Base-by-base conservation (phyloP, 2,797 vertebrate genomes). In the Anguilla anguilla region DNA sequence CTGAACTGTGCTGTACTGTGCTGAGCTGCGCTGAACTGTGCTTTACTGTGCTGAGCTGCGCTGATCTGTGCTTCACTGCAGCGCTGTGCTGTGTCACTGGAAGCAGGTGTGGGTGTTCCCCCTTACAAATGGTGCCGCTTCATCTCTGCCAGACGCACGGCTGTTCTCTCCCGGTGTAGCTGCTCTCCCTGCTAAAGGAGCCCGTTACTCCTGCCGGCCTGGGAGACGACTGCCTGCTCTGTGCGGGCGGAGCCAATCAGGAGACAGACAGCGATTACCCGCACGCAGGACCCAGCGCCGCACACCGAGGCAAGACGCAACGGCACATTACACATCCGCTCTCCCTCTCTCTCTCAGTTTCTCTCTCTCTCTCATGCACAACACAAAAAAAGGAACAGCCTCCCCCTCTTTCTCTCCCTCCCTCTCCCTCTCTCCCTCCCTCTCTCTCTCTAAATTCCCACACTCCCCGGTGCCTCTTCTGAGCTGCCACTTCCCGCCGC, bases 391-490 rank as follows among this genome's bases (percentile, higher is more conserved):
- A 53, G 51, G 51, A 53, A 53, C 51, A 53, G 11, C 51, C 51
- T 53, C 51, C 28, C 51, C 6, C 49, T 55, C n/a, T 83, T 3
- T 53, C 39, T 6, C 39, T 19, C 31, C 7, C 9, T 17, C 11
- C 5, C 87, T 22, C 53, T 86, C 31, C 25, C 85, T 13, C 53
- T 9, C 46, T 89, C 93, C 91, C 90, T 46, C n/a, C 82, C 77
- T 53, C 87, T 79, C 88, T 86, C 89, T 79, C 55, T 51, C 85
- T 31, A 89, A 22, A 89, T 85, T 90, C 92, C 79, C 89, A 81
- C 46, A 46, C 91, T 95, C 94, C 94, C 94, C 92, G 92, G 94
- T 94, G 94, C 92, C 94, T 95, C 94, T 92, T 95, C 94, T 94
- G 93, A 94, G 92, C 94, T 94, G 95, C 93, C 93, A 93, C 92